Evolutionary conservation across 2,888 invertebrate genomes (phyloP).

Genomic region (Erebia aethiops): DNA sequence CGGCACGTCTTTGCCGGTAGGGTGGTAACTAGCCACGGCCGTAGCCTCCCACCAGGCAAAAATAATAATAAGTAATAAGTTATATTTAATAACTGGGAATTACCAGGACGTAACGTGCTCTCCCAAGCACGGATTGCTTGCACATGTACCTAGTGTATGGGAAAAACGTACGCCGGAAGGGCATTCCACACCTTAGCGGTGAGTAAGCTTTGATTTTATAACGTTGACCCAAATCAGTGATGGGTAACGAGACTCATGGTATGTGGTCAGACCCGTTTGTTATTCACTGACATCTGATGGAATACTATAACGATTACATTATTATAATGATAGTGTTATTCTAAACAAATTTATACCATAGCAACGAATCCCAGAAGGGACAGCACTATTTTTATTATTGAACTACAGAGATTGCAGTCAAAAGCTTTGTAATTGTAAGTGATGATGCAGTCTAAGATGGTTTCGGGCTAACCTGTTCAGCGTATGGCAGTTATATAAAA

Average conservation of each 20-base stretch:
- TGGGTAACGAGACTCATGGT: constrained; percentile 16
- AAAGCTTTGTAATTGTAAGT: too few relatives aligned
- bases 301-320: too few relatives aligned
- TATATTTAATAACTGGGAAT: neutral
- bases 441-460: too few relatives aligned
- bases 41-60: too few relatives aligned
- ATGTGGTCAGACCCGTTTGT: constrained; percentile 13
- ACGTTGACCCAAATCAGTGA: constrained; percentile 13
- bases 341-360: neutral
- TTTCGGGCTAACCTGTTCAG: too few relatives aligned
- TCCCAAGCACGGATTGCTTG: neutral
- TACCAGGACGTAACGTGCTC: neutral
- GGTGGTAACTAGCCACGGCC: too few relatives aligned
- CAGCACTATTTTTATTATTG: too few relatives aligned
- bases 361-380: neutral
- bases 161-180: constrained; percentile 12
- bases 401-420: too few relatives aligned
- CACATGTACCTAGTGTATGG: neutral
- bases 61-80: too few relatives aligned
- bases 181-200: constrained; percentile 13
- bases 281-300: constrained; percentile 4
- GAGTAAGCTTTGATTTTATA: constrained; percentile 13
- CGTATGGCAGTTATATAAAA: too few relatives aligned
- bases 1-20: too few relatives aligned
- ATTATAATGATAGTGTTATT: too few relatives aligned